Percentiles rank a stretch among this genome's conserved stretches.
Conservation (phyloP, 1,140 invertebrate genomes). For the Drosophila pachea region DNA sequence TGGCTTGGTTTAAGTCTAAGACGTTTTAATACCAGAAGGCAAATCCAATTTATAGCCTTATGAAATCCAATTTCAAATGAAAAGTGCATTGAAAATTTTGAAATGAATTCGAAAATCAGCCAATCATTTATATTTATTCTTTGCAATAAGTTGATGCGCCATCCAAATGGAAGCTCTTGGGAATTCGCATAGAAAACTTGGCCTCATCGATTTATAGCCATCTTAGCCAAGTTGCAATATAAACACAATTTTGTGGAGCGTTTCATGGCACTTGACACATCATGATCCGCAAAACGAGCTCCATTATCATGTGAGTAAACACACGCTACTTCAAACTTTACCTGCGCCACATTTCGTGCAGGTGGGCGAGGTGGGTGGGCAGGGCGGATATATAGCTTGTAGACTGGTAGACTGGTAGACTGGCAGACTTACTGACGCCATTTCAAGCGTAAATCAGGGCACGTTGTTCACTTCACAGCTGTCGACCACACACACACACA, state of each 20-base stretch:
- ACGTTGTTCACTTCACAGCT: slow-evolving; percentile 19
- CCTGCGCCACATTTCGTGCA: not conserved
- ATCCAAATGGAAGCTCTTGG: too few species aligned
- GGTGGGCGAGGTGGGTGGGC: not conserved
- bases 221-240: slow-evolving; percentile 8
- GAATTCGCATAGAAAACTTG: not conserved
- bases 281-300: slow-evolving; percentile 10
- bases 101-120: too few species aligned
- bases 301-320: slow-evolving; percentile 40
- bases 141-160: not conserved
- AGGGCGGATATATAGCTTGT: not conserved
- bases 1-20: too few species aligned
- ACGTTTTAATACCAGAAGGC: not conserved
- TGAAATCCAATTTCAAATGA: too few species aligned
- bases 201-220: slow-evolving; percentile 2
- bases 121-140: not conserved
- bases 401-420: slow-evolving; percentile 12
- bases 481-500: too few species aligned
- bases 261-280: slow-evolving; percentile 20
- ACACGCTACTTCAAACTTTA: slow-evolving; percentile 32
- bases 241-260: slow-evolving; percentile 3
- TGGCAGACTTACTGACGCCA: slow-evolving; percentile 39
- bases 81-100: too few species aligned
- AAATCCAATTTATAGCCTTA: too few species aligned
- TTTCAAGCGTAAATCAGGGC: slow-evolving; percentile 39